Conservation (phyloP, 30 jellyfish, hydroid and myxozoan species). For the Pelagia noctiluca region DNA sequence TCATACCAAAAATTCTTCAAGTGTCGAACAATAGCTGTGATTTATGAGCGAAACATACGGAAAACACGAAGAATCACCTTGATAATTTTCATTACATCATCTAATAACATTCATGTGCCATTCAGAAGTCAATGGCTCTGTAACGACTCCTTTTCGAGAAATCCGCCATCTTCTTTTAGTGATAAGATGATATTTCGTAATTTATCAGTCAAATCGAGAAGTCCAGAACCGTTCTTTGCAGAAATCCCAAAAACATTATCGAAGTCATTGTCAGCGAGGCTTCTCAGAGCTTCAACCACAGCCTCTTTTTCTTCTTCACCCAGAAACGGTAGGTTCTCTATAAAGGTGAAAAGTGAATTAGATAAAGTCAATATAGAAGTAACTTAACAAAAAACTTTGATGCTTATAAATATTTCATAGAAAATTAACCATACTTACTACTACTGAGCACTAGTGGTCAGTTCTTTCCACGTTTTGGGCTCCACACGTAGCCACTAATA, state of each 20-base stretch:
- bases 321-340: conserved; percentile 37
- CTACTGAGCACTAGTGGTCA: no score
- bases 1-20: no score
- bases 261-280: conserved; percentile 34
- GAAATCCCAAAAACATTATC: conserved; percentile 75
- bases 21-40: no score
- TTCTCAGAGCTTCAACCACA: conserved; percentile 16
- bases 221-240: conserved; percentile 72
- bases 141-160: neutral
- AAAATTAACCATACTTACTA: no score
- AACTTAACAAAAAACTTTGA: neutral
- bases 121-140: neutral
- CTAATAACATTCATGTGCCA: neutral
- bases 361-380: neutral
- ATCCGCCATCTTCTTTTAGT: conserved; percentile 7
- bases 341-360: neutral
- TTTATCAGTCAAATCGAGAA: conserved; percentile 55
- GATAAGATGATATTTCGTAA: conserved; percentile 56
- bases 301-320: conserved; percentile 41
- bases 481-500: no score
- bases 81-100: no score
- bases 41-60: no score
- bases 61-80: no score
- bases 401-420: no score
- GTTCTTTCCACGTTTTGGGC: no score